Conservation (phyloP, 2,113 vertebrate species). For the Irena cyanogastra region DNA sequence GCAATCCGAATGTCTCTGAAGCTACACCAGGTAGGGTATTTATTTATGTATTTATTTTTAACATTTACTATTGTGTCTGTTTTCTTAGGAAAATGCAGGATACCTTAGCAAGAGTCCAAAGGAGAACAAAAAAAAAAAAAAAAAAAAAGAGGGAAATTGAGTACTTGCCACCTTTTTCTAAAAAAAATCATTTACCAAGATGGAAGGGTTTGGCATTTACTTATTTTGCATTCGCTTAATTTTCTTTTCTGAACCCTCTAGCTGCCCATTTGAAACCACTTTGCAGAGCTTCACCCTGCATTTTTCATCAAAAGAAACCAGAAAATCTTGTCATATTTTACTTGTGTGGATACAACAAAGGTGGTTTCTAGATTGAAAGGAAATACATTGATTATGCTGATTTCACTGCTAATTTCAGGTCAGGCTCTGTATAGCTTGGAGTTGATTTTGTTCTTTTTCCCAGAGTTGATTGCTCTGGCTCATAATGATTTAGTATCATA, state of each 20-base stretch:
- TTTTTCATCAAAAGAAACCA: not conserved
- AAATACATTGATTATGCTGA: not conserved
- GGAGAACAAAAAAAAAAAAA: no score
- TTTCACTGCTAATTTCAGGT: not conserved
- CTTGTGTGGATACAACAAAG: not conserved
- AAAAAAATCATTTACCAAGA: not conserved
- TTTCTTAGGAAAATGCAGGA: not conserved
- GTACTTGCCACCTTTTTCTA: not conserved
- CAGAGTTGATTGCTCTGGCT: not conserved
- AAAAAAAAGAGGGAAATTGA: not conserved
- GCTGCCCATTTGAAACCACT: not conserved
- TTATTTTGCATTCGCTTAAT: not conserved
- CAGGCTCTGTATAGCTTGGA: not conserved
- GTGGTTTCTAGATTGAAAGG: not conserved
- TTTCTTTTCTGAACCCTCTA: not conserved
- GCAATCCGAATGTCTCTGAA: conserved; percentile 96
- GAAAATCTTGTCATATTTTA: not conserved
- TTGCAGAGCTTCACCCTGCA: not conserved
- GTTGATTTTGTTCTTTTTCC: not conserved
- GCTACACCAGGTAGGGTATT: conserved; percentile 85
- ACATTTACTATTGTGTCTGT: not conserved
- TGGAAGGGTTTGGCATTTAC: not conserved
- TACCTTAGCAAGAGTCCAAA: not conserved
- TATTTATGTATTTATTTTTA: not conserved
- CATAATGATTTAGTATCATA: not conserved